Evolutionary conservation across 2,113 vertebrate genomes (phyloP), one percentile per base, ranked within the genome.

Genomic region (Potamarius usumacintae): DNA sequence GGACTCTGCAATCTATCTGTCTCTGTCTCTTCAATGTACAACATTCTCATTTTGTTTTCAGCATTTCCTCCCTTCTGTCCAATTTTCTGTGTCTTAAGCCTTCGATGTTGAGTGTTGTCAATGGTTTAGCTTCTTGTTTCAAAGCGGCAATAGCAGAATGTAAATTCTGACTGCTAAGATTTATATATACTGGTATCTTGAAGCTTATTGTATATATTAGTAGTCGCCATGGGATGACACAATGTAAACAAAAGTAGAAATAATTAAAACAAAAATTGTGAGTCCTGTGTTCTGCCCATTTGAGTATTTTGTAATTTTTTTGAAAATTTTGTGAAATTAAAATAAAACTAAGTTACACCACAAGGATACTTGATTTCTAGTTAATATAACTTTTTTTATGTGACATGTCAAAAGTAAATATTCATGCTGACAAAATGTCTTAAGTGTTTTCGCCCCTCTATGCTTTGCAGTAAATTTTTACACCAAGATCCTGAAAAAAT

Each of bases 251-350:
- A 98, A 97, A 96, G 97, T 99, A 99, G 98, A 97, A 97, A 97
- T 97, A 97, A 97, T 97, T 96, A 97, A 95, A 94, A 95, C 94
- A 94, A 95, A 82, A 95, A 96, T 98, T 95, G 98, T 99, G 97
- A 99, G 96, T 98, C 98, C 97, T 99, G 98, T 99, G 97, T 99
- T 99, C 97, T 99, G 97, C 99, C 98, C 98, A 98, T 99, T 99
- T 97, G 97, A 99, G 98, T 99, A 99, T 99, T 99, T 99, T 99
- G 98, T 99, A 99, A 99, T 99, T 99, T 99, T 99, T 99, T 99
- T 97, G 97, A 99, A 97, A 97, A 99, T 98, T 97, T 97, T 98
- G 98, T 99, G 98, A 96, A 99, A 98, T 98, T 98, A 97, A 96
- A 99, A 99, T 99, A 99, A 99, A 99, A 97, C 93, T 96, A 96